These are phyloP conservation scores for Elegia similella DNA, from an alignment of 2,888 invertebrate species.

Conservation along the genomic window DNA sequence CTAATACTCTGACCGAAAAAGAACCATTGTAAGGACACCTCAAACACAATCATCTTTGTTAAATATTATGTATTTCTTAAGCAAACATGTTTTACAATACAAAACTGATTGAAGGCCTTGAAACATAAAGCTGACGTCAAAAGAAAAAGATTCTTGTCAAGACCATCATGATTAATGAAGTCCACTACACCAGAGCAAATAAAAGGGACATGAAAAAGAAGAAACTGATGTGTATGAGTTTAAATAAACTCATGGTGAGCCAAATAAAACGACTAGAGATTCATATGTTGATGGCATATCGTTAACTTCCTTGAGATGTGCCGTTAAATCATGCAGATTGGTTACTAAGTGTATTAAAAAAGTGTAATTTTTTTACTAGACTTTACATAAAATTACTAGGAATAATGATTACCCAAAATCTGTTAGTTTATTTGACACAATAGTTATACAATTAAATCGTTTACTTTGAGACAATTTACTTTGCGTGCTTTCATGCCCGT, in stretches of 20 bases:
- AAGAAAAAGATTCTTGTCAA: background rate
- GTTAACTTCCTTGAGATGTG: background rate
- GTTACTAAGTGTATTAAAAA: background rate
- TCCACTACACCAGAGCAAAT: background rate
- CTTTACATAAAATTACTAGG: no score
- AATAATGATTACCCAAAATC: no score
- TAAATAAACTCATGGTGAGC: constrained; percentile 48
- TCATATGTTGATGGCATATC: constrained; percentile 38
- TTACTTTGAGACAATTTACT: no score
- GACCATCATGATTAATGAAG: constrained; percentile 8
- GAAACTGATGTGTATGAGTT: constrained; percentile 5
- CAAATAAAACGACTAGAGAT: constrained; percentile 48
- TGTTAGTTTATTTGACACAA: no score
- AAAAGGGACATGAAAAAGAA: background rate
- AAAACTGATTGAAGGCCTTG: background rate
- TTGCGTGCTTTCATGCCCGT: no score
- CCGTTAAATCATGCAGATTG: background rate
- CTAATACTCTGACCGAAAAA: background rate
- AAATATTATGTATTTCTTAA: background rate
- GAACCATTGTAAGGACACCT: background rate
- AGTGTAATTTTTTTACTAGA: no score
- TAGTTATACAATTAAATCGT: no score
- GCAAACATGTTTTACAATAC: background rate
- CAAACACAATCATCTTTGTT: background rate
- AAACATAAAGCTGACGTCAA: background rate